Percentiles rank a stretch among this genome's conserved stretches.
Evolutionary conservation across 2,113 vertebrate species (phyloP).

Genomic region (Gymnocephalus cernua): DNA sequence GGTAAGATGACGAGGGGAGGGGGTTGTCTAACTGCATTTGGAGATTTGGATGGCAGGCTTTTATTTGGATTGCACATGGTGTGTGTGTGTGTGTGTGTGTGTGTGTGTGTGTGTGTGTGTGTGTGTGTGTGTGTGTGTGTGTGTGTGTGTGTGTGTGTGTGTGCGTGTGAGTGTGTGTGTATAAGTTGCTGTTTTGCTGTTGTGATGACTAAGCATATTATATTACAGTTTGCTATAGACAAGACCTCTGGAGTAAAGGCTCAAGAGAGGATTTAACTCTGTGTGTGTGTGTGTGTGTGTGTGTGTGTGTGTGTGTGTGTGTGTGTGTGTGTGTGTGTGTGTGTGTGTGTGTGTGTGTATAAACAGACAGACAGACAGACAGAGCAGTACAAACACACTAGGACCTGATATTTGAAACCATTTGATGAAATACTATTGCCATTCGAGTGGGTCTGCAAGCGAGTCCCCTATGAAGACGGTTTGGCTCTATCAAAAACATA

Average conservation of each 20-base stretch:
- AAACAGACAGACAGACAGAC: neutral
- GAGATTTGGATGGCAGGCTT: slow-evolving; percentile 44
- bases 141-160: slow-evolving; percentile 17
- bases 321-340: slow-evolving; percentile 8
- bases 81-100: no score
- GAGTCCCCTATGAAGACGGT: neutral
- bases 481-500: neutral
- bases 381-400: slow-evolving; percentile 13
- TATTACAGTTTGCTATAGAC: slow-evolving; percentile 31
- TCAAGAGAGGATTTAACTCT: slow-evolving; percentile 38
- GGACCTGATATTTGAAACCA: neutral
- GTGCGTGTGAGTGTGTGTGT: neutral
- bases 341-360: neutral
- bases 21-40: slow-evolving; percentile 49
- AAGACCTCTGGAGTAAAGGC: slow-evolving; percentile 53
- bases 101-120: neutral
- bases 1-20: slow-evolving; percentile 31
- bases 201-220: slow-evolving; percentile 64
- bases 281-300: neutral
- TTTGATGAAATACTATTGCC: slow-evolving; percentile 5
- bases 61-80: slow-evolving; percentile 19
- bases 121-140: slow-evolving; percentile 9
- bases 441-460: neutral
- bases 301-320: slow-evolving; percentile 11
- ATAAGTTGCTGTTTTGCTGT: slow-evolving; percentile 28